These are phyloP conservation scores for Acanthosepion pharaonis DNA, from an alignment of 2,888 invertebrate species.

Conservation along the genomic window DNA sequence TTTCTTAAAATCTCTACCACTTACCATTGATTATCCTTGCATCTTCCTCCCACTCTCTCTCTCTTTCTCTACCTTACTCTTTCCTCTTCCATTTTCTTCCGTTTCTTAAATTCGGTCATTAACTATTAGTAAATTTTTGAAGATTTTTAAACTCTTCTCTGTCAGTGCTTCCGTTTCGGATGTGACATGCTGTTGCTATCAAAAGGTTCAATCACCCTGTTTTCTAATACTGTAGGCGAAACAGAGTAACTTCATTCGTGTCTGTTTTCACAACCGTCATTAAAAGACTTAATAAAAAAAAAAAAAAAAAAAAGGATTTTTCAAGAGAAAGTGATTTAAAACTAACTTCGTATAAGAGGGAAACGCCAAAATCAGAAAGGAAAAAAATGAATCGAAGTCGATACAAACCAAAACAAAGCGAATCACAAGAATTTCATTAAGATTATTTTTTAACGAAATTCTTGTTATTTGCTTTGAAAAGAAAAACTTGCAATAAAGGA, in stretches of 20 bases:
- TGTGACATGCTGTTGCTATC: not conserved
- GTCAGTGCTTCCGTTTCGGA: not conserved
- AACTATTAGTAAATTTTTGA: not conserved
- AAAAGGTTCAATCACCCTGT: not conserved
- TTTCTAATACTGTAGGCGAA: not conserved
- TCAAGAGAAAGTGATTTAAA: not conserved
- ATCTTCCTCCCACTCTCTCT: too few species aligned
- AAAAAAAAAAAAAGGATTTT: not conserved
- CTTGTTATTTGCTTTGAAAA: too few species aligned
- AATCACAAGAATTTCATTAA: not conserved
- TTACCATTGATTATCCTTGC: not conserved
- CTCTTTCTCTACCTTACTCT: not conserved
- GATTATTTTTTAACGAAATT: too few species aligned
- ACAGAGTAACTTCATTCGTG: not conserved
- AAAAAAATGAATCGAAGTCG: not conserved
- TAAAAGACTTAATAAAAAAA: not conserved
- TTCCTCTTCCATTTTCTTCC: not conserved
- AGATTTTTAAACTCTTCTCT: not conserved
- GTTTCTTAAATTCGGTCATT: not conserved
- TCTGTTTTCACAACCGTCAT: not conserved
- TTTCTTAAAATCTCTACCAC: not conserved
- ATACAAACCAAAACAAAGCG: not conserved
- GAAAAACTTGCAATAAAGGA: too few species aligned
- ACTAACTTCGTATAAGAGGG: not conserved
- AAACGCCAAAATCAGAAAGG: not conserved